Conservation (phyloP, 2,888 invertebrate genomes). For the Terebella lapidaria region DNA sequence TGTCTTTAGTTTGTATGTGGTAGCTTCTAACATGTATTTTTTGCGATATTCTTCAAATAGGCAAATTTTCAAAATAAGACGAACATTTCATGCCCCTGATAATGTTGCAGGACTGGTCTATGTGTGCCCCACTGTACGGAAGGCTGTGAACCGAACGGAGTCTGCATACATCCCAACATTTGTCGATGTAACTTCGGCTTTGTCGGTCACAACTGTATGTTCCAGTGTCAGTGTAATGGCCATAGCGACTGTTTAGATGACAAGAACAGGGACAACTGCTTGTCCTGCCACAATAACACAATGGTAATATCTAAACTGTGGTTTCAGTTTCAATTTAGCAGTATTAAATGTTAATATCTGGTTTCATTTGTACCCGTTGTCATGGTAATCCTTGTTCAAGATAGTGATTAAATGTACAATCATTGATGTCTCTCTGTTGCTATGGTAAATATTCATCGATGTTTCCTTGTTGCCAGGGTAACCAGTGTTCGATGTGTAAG, state of each 20-base stretch:
- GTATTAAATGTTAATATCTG: neutral
- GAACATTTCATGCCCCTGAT: no score
- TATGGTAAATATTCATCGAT: no score
- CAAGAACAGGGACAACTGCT: conserved; percentile 74
- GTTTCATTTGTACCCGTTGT: no score
- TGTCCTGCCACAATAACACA: conserved; percentile 84
- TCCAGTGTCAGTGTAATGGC: conserved; percentile 90
- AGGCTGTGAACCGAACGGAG: conserved; percentile 49
- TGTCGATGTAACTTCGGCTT: conserved; percentile 89
- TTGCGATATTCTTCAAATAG: no score
- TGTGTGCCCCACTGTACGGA: conserved; percentile 52
- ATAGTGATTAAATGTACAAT: no score
- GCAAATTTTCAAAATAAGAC: no score
- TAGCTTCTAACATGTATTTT: no score
- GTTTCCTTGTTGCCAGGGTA: conserved; percentile 13
- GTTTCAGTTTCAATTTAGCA: no score
- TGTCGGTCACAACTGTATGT: conserved; percentile 88
- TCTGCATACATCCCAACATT: conserved; percentile 49
- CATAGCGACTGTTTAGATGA: conserved; percentile 80
- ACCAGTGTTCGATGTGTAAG: conserved; percentile 82
- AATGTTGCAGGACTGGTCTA: conserved; percentile 20
- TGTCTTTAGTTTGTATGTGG: no score
- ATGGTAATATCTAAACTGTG: conserved; percentile 61
- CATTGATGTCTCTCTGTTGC: no score
- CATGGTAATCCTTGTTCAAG: no score